Percentiles rank a stretch among this genome's conserved stretches.
These are phyloP conservation scores for Halcyon senegalensis DNA, from an alignment of 2,113 vertebrate species.

Conservation along the genomic window DNA sequence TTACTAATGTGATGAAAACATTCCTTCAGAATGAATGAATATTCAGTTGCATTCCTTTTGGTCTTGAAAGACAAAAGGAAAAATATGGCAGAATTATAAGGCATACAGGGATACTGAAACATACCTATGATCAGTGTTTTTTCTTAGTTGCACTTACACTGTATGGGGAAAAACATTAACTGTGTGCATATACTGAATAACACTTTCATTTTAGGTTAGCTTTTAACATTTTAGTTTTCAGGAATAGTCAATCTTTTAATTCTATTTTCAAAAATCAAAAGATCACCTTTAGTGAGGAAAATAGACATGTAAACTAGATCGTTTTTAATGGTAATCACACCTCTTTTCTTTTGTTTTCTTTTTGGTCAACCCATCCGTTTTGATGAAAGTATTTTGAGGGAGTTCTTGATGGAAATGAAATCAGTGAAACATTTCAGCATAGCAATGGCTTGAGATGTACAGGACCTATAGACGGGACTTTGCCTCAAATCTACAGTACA, in stretches of 20 bases:
- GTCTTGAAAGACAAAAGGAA: neutral
- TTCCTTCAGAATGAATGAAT: neutral
- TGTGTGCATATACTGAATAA: neutral
- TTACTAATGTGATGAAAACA: neutral
- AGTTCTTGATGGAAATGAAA: slow-evolving; percentile 81
- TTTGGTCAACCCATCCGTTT: slow-evolving; percentile 66
- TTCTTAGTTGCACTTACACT: neutral
- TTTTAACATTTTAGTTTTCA: neutral
- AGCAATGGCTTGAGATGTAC: slow-evolving; percentile 78
- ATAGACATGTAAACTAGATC: slow-evolving; percentile 13
- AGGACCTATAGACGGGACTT: slow-evolving; percentile 77
- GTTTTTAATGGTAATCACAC: slow-evolving; percentile 49
- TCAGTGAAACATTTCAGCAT: slow-evolving; percentile 76
- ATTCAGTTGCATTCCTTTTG: neutral
- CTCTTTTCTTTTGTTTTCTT: slow-evolving; percentile 67
- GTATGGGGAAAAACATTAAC: neutral
- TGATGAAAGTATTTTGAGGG: slow-evolving; percentile 80
- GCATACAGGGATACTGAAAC: neutral
- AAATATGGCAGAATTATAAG: neutral
- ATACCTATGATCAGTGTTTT: neutral
- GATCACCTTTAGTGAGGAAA: slow-evolving; percentile 50
- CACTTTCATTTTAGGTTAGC: neutral
- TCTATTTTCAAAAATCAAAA: slow-evolving; percentile 59
- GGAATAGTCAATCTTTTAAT: neutral
- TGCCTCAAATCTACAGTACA: slow-evolving; percentile 80